Percentiles rank a stretch among this genome's conserved stretches.
These are phyloP conservation scores for Corynorhinus townsendii DNA, from an alignment of 2,113 vertebrate species.

Conservation along the genomic window DNA sequence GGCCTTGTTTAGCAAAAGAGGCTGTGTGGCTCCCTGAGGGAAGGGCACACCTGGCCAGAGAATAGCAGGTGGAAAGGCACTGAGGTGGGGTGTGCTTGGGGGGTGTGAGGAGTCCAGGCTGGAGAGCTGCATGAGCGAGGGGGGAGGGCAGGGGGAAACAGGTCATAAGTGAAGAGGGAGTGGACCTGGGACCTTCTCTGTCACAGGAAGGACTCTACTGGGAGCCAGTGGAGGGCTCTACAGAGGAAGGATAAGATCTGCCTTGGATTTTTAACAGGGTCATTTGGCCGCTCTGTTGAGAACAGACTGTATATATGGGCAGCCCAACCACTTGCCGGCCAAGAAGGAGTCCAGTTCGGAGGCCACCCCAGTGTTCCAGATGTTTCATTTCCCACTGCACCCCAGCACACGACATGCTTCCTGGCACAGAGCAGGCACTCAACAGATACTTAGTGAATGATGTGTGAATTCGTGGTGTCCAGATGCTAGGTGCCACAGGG, in stretches of 20 bases:
- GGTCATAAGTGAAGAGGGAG: not conserved
- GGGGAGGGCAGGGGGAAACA: not conserved
- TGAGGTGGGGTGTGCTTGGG: fast-evolving
- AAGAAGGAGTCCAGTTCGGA: not conserved
- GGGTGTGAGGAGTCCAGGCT: not conserved
- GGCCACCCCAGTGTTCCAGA: fast-evolving
- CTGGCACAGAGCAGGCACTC: not conserved
- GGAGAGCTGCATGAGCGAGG: not conserved
- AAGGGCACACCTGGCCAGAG: not conserved
- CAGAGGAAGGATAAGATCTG: not conserved
- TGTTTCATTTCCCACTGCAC: not conserved
- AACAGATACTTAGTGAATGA: not conserved
- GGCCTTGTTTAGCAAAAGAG: not conserved
- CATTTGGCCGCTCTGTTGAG: not conserved
- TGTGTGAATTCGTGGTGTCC: not conserved
- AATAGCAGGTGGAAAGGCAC: not conserved
- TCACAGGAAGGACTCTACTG: not conserved
- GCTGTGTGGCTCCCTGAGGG: not conserved
- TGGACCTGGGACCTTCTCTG: not conserved
- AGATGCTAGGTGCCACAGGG: not conserved
- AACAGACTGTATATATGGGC: too few species aligned
- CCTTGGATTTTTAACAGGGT: not conserved
- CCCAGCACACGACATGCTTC: not conserved
- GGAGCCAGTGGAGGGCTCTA: not conserved
- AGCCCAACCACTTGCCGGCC: too few species aligned